Percentiles rank a stretch among this genome's conserved stretches.
These are phyloP conservation scores for Poecilia latipinna DNA, from an alignment of 2,113 vertebrate genomes.

Conservation along the genomic window DNA sequence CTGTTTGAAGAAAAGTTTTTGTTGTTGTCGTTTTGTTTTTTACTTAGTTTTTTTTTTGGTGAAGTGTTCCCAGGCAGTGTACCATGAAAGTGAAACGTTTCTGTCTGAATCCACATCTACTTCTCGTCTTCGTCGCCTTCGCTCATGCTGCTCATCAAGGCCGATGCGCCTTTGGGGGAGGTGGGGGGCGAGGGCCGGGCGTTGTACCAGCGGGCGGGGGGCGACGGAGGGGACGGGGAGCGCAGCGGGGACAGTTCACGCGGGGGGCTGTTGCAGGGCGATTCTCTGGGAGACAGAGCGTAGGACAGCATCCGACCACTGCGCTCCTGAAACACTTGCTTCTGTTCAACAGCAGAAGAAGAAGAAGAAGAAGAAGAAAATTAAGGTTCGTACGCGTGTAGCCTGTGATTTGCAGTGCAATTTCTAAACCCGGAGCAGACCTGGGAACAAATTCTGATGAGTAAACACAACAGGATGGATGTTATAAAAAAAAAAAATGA, in stretches of 20 bases:
- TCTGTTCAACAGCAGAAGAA: slow-evolving; percentile 74
- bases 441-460: no score
- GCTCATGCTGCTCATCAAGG: slow-evolving; percentile 93
- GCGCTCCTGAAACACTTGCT: slow-evolving; percentile 97
- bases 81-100: slow-evolving; percentile 23
- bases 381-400: not conserved
- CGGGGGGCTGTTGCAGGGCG: slow-evolving; percentile 90
- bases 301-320: slow-evolving; percentile 92
- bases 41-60: not conserved
- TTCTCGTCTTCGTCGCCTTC: slow-evolving; percentile 95
- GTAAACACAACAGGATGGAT: no score
- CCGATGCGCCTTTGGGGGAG: slow-evolving; percentile 92
- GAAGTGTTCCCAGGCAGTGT: slow-evolving; percentile 47
- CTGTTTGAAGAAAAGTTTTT: slow-evolving; percentile 24
- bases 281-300: slow-evolving; percentile 91
- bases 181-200: slow-evolving; percentile 80
- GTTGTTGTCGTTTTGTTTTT: no score
- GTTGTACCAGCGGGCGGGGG: slow-evolving; percentile 85
- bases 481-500: no score
- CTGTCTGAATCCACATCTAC: slow-evolving; percentile 69
- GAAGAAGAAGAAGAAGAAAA: not conserved
- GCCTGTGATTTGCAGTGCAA: not conserved
- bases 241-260: slow-evolving; percentile 90
- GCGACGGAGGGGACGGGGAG: slow-evolving; percentile 86
- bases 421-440: not conserved